Base-by-base conservation (phyloP, 2,888 invertebrate species). In the Eupithecia vulgata region DNA sequence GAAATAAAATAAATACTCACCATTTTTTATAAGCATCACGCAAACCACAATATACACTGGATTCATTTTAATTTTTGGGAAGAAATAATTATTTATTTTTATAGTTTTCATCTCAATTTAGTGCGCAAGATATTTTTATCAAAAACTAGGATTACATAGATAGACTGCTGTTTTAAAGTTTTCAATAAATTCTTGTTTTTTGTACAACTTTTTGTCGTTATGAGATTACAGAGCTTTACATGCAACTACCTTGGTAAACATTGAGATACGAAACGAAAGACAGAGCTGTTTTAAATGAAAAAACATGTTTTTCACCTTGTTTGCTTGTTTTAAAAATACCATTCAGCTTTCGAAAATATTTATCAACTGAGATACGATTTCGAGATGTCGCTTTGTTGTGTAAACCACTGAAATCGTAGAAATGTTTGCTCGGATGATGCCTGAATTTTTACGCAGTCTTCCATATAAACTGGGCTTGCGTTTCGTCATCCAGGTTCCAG, bases 141-240 rank as follows among this genome's bases (percentile, higher is more conserved):
- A 1, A 8, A n/a, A n/a, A n/a, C 48, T n/a, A 1, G 5, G 2
- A 0, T 30, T 3, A 3, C 4, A 30, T 30, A 3, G 1, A 3
- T 30, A 30, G 30, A 3, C 30, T n/a, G 45, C 0, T 21, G 2
- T 21, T 15, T 52, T n/a, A 48, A n/a, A n/a, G 13, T 48, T 48
- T 48, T 48, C 10, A n/a, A 6, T 4, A 1, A n/a, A 21, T 52
- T 52, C 48, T 21, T n/a, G n/a, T 21, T 25, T 57, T 57, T 21
- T 52, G 4, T 57, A 12, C 12, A 25, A 52, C 4, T n/a, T 52
- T 52, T 52, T 12, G 25, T 13, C 5, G 57, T 57, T 12, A 1
- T 57, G 21, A 52, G 52, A 52, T 21, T 21, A 21, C 21, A 12
- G 1, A 10, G 25, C 57, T 13, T 25, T 57, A 1, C 25, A 57